Evolutionary conservation across 2,888 invertebrate genomes (phyloP), one percentile per base, ranked within the genome.

Genomic region (Achlya flavicornis): DNA sequence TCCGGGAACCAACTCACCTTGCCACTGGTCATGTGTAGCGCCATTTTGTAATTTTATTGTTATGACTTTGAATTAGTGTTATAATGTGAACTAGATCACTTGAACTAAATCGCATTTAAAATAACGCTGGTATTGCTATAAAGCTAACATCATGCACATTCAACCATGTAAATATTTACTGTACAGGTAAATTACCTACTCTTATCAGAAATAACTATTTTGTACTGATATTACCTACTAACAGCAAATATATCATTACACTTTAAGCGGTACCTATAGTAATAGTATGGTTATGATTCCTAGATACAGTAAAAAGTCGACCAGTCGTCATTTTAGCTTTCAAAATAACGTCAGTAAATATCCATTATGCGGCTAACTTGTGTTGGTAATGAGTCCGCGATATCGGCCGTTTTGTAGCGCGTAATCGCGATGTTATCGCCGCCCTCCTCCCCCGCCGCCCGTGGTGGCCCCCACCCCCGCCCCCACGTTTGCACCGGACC

Each of bases 381-480:
- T 78, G 81, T 76, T 73, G 73, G 84, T 90, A 90, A 90, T 89
- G 87, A 90, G 86, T 75, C 76, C 80, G 80, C 87, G 86, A 82
- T 89, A 89, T 88, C 86, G 81, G 78, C 79, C 91, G 91, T 92
- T 93, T 93, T 92, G 93, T 92, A 89, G 85, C 89, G 85, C 78
- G 85, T 93, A 91, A 92, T 92, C 89, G 89, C 81, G 92, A 92
- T 92, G 84, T 84, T 90, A 90, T 90, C 89, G 78, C 72, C 63
- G 68, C 75, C 78, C 77, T 69, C 68, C 64, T 66, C 65, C 68
- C 66, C 74, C 69, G 63, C 63, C 38, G 67, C 70, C 72, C 66
- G 64, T 53, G 26, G 58, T 33, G 41, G 63, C 73, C 69, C 64
- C 66, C 4, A 61, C 68, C 61, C 64, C 70, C 68, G 71, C 71